Evolutionary conservation across 37 sponge, comb jelly and placozoan species (phyloP), one percentile per base, ranked within the genome.

Genomic region (Agelas oroides): DNA sequence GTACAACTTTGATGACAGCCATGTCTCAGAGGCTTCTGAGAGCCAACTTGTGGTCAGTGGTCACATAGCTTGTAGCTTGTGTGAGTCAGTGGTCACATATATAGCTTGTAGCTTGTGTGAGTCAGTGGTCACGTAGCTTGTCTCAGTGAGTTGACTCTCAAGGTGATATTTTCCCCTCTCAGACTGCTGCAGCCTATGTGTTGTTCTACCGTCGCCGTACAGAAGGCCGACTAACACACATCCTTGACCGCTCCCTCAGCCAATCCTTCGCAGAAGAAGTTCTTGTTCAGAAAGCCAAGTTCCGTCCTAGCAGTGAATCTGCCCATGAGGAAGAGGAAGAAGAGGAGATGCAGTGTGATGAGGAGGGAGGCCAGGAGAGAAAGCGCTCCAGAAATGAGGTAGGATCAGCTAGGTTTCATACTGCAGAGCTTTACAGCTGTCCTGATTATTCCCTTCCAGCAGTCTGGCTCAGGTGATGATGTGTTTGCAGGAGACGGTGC

Each of bases 1-100:
- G 97, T 94, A 94, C 70, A 78, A 91, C 67, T 96, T 91, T 86
- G 97, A 96, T 80, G 97, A 96, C 74, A 96, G 97, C 64, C 88
- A 91, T 67, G 97, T 96, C 57, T 78, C 92, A 52, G 89, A 84
- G 27, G 75, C 81, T 19, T 38, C 72, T 40, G 71, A 68, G 17
- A 74, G 76, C 37, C 65, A 63, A 28, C 21, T 93, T 32, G 84
- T 87, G 82, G 93, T 88, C 24, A 76, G 93, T 89, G n/a, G n/a
- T n/a, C n/a, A n/a, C n/a, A n/a, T n/a, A n/a, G n/a, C n/a, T n/a
- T n/a, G n/a, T n/a, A n/a, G n/a, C n/a, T n/a, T n/a, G n/a, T n/a
- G n/a, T n/a, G n/a, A n/a, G n/a, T n/a, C n/a, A n/a, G n/a, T n/a
- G n/a, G n/a, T n/a, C n/a, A n/a, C n/a, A n/a, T n/a, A n/a, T n/a